phyloP scores from a whole-genome alignment of 2,797 vertebrate species.

The Cossypha niveicapilla region DNA sequence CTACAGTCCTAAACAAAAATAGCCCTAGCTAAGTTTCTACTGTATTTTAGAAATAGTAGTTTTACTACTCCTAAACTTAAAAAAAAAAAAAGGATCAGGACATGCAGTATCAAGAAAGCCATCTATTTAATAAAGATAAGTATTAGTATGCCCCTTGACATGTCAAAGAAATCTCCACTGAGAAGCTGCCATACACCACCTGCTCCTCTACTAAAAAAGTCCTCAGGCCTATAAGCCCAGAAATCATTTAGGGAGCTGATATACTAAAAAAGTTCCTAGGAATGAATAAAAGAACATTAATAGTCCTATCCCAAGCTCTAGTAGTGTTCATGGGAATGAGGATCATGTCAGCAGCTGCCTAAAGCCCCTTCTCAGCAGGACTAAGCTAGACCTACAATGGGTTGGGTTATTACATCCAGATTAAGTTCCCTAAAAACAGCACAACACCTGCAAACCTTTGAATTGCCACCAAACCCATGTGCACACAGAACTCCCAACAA shows the following conservation, averaged over 20 bases:
- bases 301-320: neutral
- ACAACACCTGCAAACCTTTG: neutral
- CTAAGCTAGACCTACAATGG: neutral
- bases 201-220: neutral
- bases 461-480: neutral
- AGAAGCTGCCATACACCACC: neutral
- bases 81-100: neutral
- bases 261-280: neutral
- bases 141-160: neutral
- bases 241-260: neutral
- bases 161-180: neutral
- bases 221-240: neutral
- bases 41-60: neutral
- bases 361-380: neutral
- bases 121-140: neutral
- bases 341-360: neutral
- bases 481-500: neutral
- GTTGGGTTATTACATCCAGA: neutral
- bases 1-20: neutral
- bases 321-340: neutral
- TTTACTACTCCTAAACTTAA: neutral
- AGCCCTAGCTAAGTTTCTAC: neutral
- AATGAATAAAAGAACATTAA: neutral
- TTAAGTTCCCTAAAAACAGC: neutral
- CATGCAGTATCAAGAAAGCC: neutral